A percentile compares a stretch with the other conserved stretches of the same genome.
phyloP scores from a whole-genome alignment of 92 coral and sea anemone species.

The Siderastrea siderea region DNA sequence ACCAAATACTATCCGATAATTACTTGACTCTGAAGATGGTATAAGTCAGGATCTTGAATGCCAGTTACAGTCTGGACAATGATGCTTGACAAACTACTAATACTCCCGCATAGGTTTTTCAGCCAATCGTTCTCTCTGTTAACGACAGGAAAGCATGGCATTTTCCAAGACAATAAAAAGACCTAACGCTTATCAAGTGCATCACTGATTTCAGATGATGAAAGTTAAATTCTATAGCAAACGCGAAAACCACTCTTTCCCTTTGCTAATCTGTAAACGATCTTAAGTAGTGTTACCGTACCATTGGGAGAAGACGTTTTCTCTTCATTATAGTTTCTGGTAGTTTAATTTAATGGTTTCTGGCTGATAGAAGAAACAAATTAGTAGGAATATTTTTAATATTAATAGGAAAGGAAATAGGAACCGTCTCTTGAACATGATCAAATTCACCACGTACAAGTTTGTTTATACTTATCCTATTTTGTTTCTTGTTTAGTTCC shows the following conservation, averaged over 20 bases:
- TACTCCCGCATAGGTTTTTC: no score
- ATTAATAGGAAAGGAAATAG: no score
- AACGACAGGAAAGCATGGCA: constrained; percentile 4
- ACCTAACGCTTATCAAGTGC: background rate
- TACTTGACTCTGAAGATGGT: background rate
- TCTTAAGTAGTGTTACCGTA: background rate
- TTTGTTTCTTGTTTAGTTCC: constrained; percentile 71
- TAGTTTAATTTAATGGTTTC: background rate
- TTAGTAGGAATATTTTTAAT: background rate
- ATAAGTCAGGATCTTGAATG: no score
- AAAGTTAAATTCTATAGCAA: no score
- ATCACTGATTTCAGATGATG: background rate
- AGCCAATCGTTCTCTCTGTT: constrained; percentile 14
- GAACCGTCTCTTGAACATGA: background rate
- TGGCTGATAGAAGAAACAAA: background rate
- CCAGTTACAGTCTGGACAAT: no score
- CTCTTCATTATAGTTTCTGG: background rate
- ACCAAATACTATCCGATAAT: background rate
- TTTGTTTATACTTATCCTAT: background rate
- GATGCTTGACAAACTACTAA: no score
- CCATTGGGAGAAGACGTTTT: constrained; percentile 44
- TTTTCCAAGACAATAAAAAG: no score
- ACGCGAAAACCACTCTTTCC: background rate
- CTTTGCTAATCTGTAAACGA: background rate
- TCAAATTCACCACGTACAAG: no score